These are phyloP conservation scores for Pseudococcus longispinus DNA, from an alignment of 2,888 invertebrate genomes.

Conservation along the genomic window DNA sequence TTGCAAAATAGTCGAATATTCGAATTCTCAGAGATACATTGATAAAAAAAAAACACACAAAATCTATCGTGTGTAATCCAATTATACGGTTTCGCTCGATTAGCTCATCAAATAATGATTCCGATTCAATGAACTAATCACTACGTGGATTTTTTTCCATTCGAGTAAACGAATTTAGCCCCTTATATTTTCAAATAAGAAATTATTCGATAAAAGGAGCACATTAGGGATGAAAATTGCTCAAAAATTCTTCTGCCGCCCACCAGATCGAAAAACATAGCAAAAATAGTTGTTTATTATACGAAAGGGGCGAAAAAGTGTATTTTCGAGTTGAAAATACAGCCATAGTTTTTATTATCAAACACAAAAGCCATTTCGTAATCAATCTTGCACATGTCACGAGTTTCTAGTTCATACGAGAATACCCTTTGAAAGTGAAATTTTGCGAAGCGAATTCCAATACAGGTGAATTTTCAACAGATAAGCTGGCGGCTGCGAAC, in stretches of 20 bases:
- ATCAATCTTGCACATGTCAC: conserved; percentile 34
- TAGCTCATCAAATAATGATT: neutral
- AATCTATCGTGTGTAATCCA: neutral
- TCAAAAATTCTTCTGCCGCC: neutral
- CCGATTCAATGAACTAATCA: neutral
- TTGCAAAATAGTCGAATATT: neutral
- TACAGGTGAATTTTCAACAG: conserved; percentile 14
- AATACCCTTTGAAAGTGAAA: conserved; percentile 10
- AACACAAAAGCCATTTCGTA: conserved; percentile 10
- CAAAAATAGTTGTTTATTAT: neutral
- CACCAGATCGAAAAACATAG: neutral
- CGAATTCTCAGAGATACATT: neutral
- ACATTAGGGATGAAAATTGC: neutral
- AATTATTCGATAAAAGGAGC: neutral
- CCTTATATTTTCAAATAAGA: neutral
- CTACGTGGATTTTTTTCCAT: neutral
- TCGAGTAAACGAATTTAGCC: neutral
- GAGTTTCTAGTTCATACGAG: neutral
- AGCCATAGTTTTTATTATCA: neutral
- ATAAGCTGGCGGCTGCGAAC: neutral
- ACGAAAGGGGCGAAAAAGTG: neutral
- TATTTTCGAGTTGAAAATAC: neutral
- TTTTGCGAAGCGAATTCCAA: conserved; percentile 15
- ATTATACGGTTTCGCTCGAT: neutral
- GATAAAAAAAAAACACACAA: neutral